Evolutionary conservation across 2,113 vertebrate species (phyloP).

Genomic region (Ictalurus punctatus): DNA sequence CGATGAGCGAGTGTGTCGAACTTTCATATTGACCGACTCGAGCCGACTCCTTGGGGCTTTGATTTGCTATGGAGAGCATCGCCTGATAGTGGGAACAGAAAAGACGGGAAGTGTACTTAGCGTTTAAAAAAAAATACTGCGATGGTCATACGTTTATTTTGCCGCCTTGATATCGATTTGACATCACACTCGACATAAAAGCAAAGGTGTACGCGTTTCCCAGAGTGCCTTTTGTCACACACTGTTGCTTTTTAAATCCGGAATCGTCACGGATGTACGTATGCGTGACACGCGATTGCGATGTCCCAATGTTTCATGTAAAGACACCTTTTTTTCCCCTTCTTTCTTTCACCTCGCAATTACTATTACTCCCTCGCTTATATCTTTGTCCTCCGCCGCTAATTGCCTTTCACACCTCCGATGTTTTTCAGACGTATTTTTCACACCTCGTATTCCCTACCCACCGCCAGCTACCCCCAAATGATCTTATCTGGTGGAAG

Average conservation of each 20-base stretch:
- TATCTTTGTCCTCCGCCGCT: slow-evolving; percentile 54
- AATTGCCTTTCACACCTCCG: slow-evolving; percentile 76
- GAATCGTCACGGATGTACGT: neutral
- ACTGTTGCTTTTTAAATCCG: neutral
- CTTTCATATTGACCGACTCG: slow-evolving; percentile 75
- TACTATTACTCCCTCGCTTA: slow-evolving; percentile 32
- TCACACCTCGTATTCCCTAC: slow-evolving; percentile 56
- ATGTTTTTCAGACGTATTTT: slow-evolving; percentile 59
- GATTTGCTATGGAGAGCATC: slow-evolving; percentile 68
- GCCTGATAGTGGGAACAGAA: slow-evolving; percentile 4
- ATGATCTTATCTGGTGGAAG: slow-evolving; percentile 35
- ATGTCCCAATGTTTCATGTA: slow-evolving; percentile 17
- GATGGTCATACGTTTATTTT: slow-evolving; percentile 2
- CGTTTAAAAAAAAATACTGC: neutral
- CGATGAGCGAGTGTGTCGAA: slow-evolving; percentile 74
- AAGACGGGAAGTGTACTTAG: slow-evolving; percentile 12
- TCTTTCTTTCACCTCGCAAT: neutral
- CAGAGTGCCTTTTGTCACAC: neutral
- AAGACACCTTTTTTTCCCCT: neutral
- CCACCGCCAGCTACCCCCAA: slow-evolving; percentile 22
- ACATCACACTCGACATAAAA: neutral
- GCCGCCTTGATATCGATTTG: slow-evolving; percentile 20
- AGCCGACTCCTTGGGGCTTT: slow-evolving; percentile 67
- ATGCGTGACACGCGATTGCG: neutral
- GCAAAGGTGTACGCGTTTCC: neutral